phyloP scores from a whole-genome alignment of 2,888 invertebrate species.

The Terebella lapidaria region DNA sequence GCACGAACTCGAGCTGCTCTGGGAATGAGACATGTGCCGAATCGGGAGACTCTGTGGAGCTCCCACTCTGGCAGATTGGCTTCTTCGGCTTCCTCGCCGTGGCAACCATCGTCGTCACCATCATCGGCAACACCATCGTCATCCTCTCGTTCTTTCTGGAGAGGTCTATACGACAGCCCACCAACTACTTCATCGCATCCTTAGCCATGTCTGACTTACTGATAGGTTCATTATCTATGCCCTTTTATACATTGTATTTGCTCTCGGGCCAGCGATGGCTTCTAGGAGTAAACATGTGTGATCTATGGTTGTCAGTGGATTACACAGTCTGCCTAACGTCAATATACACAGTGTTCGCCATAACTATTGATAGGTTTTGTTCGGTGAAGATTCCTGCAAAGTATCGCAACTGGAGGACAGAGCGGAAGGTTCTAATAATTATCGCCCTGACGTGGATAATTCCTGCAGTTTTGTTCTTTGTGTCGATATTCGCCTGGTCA shows the following conservation, averaged over 20 bases:
- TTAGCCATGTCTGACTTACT: conserved; percentile 94
- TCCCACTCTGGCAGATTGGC: conserved; percentile 79
- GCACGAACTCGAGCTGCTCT: neutral
- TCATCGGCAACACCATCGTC: conserved; percentile 92
- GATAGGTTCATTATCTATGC: conserved; percentile 66
- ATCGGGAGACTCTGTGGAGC: neutral
- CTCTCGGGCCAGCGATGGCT: conserved; percentile 89
- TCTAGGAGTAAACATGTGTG: conserved; percentile 89
- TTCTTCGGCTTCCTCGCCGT: conserved; percentile 82
- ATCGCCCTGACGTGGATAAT: conserved; percentile 95
- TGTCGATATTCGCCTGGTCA: conserved; percentile 98
- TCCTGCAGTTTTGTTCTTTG: conserved; percentile 91
- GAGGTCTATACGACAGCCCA: conserved; percentile 83
- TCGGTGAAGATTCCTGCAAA: conserved; percentile 97
- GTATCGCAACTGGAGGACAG: conserved; percentile 94
- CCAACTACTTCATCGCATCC: conserved; percentile 93
- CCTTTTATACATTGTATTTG: conserved; percentile 96
- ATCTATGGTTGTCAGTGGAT: conserved; percentile 96
- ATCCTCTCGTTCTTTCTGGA: conserved; percentile 92
- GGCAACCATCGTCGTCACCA: conserved; percentile 83
- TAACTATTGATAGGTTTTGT: conserved; percentile 97
- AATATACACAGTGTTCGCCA: conserved; percentile 96
- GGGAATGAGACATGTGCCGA: neutral
- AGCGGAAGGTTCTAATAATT: conserved; percentile 85
- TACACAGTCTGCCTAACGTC: conserved; percentile 94